Percentiles rank a stretch among this genome's conserved stretches.
phyloP scores from a whole-genome alignment of 1,140 invertebrate genomes.

The Pseudomyrmex sp. region DNA sequence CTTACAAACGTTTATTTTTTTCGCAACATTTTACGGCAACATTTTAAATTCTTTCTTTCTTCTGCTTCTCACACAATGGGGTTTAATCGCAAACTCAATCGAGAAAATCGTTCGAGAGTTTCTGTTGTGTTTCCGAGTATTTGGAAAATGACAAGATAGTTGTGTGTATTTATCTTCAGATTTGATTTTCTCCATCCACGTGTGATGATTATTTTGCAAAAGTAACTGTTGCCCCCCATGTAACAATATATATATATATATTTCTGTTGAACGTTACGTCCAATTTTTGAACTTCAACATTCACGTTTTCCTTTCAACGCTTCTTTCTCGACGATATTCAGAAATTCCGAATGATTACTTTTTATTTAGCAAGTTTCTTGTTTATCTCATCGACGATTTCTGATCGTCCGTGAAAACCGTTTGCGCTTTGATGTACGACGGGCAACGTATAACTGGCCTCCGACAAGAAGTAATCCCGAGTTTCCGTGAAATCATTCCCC shows the following conservation, averaged over 20 bases:
- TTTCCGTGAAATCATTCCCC: constrained; percentile 45
- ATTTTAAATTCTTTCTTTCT: constrained; percentile 18
- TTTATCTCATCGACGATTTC: constrained; percentile 9
- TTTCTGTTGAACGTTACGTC: neutral
- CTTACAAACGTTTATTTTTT: constrained; percentile 49
- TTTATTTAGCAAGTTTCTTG: constrained; percentile 7
- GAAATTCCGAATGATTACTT: neutral
- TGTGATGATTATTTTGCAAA: no score
- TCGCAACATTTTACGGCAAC: constrained; percentile 37
- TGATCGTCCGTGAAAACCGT: neutral
- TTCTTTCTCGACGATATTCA: neutral
- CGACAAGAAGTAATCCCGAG: constrained; percentile 30
- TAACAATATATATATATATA: neutral
- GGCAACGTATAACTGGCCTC: constrained; percentile 9
- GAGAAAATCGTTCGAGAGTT: constrained; percentile 6
- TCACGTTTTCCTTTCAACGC: no score
- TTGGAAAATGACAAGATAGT: neutral
- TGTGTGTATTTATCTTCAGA: no score
- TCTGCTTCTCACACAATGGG: constrained; percentile 1
- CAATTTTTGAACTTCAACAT: neutral
- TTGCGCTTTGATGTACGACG: neutral
- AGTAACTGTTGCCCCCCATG: no score
- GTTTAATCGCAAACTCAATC: constrained; percentile 46
- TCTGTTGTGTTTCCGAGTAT: neutral
- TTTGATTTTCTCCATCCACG: no score